Evolutionary conservation across 2,797 vertebrate species (phyloP).

Genomic region (Cygnus olor): DNA sequence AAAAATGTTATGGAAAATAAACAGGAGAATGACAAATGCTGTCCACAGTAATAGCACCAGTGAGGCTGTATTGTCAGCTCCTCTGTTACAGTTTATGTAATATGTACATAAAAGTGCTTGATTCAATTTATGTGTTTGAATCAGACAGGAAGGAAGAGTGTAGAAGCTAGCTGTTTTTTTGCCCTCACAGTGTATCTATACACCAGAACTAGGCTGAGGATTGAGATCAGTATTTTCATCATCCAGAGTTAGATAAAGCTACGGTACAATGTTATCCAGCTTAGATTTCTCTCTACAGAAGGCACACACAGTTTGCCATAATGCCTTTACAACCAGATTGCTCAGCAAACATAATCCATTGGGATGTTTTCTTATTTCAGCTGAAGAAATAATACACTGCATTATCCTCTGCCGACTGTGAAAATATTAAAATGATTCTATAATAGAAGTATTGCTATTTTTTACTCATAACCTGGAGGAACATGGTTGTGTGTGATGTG

Average conservation of each 20-base stretch:
- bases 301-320: not conserved
- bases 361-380: not conserved
- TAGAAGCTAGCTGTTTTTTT: not conserved
- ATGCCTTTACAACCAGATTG: not conserved
- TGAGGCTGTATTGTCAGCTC: not conserved
- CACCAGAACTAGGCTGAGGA: not conserved
- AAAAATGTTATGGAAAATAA: not conserved
- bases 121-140: not conserved
- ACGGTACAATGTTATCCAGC: not conserved
- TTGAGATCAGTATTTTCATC: not conserved
- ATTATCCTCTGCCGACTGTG: not conserved
- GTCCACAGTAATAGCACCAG: not conserved
- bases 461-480: not conserved
- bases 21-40: not conserved
- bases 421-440: not conserved
- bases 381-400: not conserved
- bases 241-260: not conserved
- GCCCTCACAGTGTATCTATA: not conserved
- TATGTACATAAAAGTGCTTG: not conserved
- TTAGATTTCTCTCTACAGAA: not conserved
- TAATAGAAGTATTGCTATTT: accelerated
- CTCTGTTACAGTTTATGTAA: not conserved
- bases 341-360: not conserved
- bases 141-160: not conserved
- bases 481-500: not conserved